Conservation (phyloP, 2,888 invertebrate genomes). For the Sylvicola cinctus region DNA sequence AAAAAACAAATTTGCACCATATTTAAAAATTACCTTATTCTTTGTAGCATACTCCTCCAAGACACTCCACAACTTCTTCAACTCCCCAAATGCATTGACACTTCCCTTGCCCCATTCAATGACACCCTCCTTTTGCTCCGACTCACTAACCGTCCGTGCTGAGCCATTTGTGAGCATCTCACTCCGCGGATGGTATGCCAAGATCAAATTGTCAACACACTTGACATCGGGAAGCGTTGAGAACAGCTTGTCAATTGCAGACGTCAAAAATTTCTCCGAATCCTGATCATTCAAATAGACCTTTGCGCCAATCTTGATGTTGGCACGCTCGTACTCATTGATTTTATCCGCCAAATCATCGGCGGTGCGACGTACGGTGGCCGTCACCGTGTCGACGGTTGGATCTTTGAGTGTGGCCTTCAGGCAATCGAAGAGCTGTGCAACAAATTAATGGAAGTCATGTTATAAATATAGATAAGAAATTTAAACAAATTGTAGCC, state of each 20-base stretch:
- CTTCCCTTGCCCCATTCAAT: conserved; percentile 31
- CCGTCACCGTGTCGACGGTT: conserved; percentile 17
- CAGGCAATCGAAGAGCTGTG: conserved; percentile 40
- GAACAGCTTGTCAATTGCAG: conserved; percentile 55
- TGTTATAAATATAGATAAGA: neutral
- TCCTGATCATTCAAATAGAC: conserved; percentile 60
- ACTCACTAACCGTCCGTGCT: conserved; percentile 13
- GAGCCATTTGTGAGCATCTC: conserved; percentile 8
- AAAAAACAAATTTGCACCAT: neutral
- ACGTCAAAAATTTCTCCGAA: conserved; percentile 38
- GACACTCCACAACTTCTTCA: conserved; percentile 56
- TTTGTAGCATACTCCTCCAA: conserved; percentile 48
- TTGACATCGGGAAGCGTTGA: conserved; percentile 40
- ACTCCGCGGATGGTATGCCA: conserved; percentile 44
- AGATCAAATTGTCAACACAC: conserved; percentile 60
- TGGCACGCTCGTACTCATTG: conserved; percentile 46
- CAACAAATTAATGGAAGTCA: conserved; percentile 11
- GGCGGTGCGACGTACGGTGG: conserved; percentile 34
- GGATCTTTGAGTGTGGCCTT: conserved; percentile 30
- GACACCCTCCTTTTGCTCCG: conserved; percentile 12
- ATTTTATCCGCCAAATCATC: conserved; percentile 42
- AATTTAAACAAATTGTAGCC: neutral
- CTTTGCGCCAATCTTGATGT: conserved; percentile 70
- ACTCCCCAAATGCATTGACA: conserved; percentile 29
- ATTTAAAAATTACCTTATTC: conserved; percentile 32